Base-by-base conservation (phyloP, 2,888 invertebrate species). In the Altica lythri region DNA sequence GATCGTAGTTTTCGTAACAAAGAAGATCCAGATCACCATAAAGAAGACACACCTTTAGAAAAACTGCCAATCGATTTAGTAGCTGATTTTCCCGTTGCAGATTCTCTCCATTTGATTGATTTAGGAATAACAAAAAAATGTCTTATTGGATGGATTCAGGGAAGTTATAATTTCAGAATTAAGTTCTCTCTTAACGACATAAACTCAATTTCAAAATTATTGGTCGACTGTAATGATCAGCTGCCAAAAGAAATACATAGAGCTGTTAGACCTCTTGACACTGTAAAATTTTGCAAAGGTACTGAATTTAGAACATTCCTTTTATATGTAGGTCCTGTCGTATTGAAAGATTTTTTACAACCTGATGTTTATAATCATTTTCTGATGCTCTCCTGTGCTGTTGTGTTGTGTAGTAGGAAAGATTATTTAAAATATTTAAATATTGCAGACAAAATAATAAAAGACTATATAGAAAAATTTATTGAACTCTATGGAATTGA, bases 401-500 rank as follows among this genome's bases (percentile, higher is more conserved):
- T 49, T 14, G 40, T 18, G 17, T 12, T 37, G 2, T 25, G 34
- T 12, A 40, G 18, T 40, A 4, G 18, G 17, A 40, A 17, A 40
- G 12, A 18, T 1, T 18, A 12, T n/a, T 40, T 12, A 40, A n/a
- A n/a, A n/a, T n/a, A n/a, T n/a, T n/a, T n/a, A 19, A 34, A 51
- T 10, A 46, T 22, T 3, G 53, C 53, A 10, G 40, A 48, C 8
- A n/a, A 29, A 9, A 38, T 53, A 35, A n/a, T 53, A 2, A 30
- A 13, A 4, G 34, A 53, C 12, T 53, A 48, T 17, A 48, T 48
- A 16, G 19, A 40, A 17, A 9, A 40, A 9, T 53, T 38, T 25
- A 48, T 48, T 9, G 14, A 29, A 8, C 34, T 72, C 10, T 74
- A 72, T 65, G 67, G 68, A 2, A 48, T 55, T 19, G 63, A 69